phyloP scores from a whole-genome alignment of 2,888 invertebrate genomes.

The Drosophila emarginata region DNA sequence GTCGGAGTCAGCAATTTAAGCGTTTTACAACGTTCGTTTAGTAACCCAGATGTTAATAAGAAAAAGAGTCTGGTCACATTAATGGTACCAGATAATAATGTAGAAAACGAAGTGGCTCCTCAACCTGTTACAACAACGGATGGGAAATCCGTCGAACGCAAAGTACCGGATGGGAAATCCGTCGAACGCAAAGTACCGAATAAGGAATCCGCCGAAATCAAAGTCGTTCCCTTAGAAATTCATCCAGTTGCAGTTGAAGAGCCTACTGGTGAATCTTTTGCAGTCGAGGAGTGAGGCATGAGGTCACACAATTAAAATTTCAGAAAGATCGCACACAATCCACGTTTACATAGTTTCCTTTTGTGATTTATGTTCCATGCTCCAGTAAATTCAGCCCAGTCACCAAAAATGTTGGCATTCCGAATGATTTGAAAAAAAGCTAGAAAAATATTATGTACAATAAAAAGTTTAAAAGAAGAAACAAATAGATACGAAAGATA shows the following conservation, averaged over 20 bases:
- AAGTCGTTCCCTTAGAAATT: no score
- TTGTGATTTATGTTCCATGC: slow-evolving; percentile 68
- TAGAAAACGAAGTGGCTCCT: no score
- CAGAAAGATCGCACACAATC: slow-evolving; percentile 33
- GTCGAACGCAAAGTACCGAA: background rate
- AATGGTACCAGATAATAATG: background rate
- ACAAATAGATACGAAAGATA: no score
- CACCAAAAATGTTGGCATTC: slow-evolving; percentile 17
- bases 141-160: background rate
- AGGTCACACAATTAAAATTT: slow-evolving; percentile 26
- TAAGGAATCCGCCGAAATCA: background rate
- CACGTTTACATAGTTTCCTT: slow-evolving; percentile 60
- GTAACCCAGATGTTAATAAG: no score
- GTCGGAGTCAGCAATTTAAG: no score
- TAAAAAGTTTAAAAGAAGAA: no score
- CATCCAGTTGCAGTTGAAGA: background rate
- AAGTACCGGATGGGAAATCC: no score
- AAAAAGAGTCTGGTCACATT: background rate
- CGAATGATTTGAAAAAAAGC: background rate
- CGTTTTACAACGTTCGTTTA: no score
- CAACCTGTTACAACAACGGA: background rate
- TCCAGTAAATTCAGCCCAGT: slow-evolving; percentile 58
- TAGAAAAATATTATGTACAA: slow-evolving; percentile 1
- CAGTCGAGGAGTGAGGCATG: background rate
- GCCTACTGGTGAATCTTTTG: background rate